phyloP scores from a whole-genome alignment of 2,888 invertebrate species.

The Acutogordius australiensis region DNA sequence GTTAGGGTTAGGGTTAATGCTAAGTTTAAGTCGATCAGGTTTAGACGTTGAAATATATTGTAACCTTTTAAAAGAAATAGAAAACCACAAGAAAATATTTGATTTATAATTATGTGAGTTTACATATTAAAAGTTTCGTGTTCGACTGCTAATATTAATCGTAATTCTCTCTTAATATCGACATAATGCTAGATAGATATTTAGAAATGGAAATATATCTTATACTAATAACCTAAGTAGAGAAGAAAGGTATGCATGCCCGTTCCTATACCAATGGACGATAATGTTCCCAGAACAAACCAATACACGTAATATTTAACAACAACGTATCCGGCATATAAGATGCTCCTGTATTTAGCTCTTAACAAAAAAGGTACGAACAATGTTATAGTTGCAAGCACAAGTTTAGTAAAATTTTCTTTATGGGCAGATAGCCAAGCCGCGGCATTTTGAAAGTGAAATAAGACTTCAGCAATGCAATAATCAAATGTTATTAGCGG shows the following conservation, averaged over 20 bases:
- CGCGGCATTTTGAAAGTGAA: not conserved
- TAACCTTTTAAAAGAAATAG: too few species aligned
- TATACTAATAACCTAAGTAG: constrained; percentile 4
- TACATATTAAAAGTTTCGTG: too few species aligned
- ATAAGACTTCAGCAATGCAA: not conserved
- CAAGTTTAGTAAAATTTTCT: not conserved
- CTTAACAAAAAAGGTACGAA: not conserved
- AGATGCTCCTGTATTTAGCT: not conserved
- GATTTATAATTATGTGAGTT: too few species aligned
- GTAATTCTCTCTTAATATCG: too few species aligned
- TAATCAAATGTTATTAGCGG: not conserved
- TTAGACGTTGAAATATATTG: too few species aligned
- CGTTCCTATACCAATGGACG: constrained; percentile 1
- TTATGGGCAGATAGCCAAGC: not conserved
- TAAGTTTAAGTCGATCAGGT: too few species aligned
- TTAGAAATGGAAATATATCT: too few species aligned
- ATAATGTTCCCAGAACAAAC: not conserved
- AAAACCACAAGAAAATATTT: too few species aligned
- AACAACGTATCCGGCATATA: not conserved
- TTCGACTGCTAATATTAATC: too few species aligned
- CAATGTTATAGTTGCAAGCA: not conserved
- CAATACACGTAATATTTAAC: not conserved
- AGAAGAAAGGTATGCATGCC: not conserved
- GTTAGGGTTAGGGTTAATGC: too few species aligned
- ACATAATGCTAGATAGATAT: too few species aligned